Conservation (phyloP, 2,888 invertebrate species). For the Ethmia dodecea region DNA sequence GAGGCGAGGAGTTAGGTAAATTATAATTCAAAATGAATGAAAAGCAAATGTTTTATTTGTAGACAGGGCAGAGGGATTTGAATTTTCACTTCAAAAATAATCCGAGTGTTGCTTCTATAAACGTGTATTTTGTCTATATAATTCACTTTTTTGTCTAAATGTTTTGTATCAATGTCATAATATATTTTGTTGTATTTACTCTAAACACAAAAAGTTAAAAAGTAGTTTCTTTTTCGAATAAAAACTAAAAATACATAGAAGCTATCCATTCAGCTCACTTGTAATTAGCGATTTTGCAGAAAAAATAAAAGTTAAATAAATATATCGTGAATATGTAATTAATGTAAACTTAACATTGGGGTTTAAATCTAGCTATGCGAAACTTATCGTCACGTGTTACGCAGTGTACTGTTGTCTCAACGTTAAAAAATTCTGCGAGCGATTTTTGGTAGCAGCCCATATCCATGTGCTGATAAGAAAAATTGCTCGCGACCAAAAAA, state of each 20-base stretch:
- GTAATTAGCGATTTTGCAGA: constrained; percentile 33
- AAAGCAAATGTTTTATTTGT: too few species aligned
- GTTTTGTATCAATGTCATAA: too few species aligned
- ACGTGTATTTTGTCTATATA: too few species aligned
- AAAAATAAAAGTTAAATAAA: constrained; percentile 47
- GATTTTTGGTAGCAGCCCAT: constrained; percentile 35
- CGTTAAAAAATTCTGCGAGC: constrained; percentile 44
- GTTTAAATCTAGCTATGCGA: constrained; percentile 54
- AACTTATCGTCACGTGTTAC: too few species aligned
- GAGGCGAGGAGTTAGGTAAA: too few species aligned
- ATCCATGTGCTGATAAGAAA: constrained; percentile 27
- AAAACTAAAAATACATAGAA: constrained; percentile 19
- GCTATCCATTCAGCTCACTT: constrained; percentile 37
- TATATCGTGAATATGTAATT: constrained; percentile 50
- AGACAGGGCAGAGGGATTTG: too few species aligned
- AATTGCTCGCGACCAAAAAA: constrained; percentile 49
- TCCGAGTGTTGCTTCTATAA: too few species aligned
- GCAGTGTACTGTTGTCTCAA: constrained; percentile 54
- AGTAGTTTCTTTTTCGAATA: constrained; percentile 53
- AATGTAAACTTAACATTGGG: constrained; percentile 46
- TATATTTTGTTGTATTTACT: too few species aligned
- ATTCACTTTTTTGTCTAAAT: too few species aligned
- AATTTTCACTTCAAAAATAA: too few species aligned
- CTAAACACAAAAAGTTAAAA: too few species aligned
- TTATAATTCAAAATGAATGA: too few species aligned